Conservation (phyloP, 2,888 invertebrate genomes). For the Perithous albicinctus region DNA sequence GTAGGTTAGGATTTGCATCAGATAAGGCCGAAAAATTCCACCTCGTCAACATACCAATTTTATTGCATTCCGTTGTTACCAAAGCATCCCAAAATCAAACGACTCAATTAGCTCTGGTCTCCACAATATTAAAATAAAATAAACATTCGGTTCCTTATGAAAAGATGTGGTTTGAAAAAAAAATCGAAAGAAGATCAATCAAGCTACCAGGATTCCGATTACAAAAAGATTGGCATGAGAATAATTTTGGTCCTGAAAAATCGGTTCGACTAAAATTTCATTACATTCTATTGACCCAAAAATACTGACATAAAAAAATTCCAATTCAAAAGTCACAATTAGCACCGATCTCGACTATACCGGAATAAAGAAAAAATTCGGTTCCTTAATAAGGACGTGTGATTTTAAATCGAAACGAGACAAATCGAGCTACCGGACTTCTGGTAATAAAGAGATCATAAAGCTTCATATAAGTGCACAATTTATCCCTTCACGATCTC, state of each 20-base stretch:
- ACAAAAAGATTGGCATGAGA: slow-evolving; percentile 52
- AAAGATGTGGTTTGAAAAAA: slow-evolving; percentile 1
- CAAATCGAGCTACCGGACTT: slow-evolving; percentile 16
- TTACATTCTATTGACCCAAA: too few relatives aligned
- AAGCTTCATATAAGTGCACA: slow-evolving; percentile 13
- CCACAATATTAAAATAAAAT: not conserved
- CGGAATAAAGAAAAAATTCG: not conserved
- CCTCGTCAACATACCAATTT: too few relatives aligned
- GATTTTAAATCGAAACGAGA: slow-evolving; percentile 18
- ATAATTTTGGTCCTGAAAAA: too few relatives aligned
- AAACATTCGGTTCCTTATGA: not conserved
- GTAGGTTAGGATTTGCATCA: too few relatives aligned
- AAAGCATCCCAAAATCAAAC: not conserved
- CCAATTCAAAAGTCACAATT: not conserved
- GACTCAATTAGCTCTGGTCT: not conserved
- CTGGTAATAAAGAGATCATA: slow-evolving; percentile 49
- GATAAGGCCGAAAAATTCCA: too few relatives aligned
- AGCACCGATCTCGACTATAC: not conserved
- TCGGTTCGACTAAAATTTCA: too few relatives aligned
- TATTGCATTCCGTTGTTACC: not conserved
- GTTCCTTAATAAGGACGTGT: not conserved
- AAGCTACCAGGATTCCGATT: not conserved
- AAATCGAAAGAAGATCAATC: slow-evolving; percentile 26
- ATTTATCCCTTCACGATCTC: slow-evolving; percentile 27
- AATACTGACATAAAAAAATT: too few relatives aligned